Evolutionary conservation across 2,113 vertebrate species (phyloP), one percentile per base, ranked within the genome.

Genomic region (Anas platyrhynchos): DNA sequence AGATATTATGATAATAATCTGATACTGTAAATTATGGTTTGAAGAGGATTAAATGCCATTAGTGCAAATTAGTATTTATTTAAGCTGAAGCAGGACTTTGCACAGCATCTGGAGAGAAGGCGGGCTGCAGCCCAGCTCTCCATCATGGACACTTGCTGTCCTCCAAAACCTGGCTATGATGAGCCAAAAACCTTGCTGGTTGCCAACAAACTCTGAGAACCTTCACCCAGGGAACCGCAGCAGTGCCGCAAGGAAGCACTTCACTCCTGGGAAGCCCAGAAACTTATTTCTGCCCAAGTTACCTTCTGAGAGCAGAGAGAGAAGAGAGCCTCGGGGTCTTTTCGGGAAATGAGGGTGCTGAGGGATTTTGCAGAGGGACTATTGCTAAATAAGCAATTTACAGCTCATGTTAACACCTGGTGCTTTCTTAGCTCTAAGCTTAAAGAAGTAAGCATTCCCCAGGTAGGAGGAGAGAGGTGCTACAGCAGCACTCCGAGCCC

Each of bases 1-100:
- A 96, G 86, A 95, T 94, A 93, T 50, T 88, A 76, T 83, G 75
- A 96, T 93, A 79, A 96, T 95, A 90, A 96, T 94, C 76, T 92
- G 86, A 93, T 94, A 94, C 78, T n/a, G 83, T 94, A 96, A 96
- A 92, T 94, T 92, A 92, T 62, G 50, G 66, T 73, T 88, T 72
- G 71, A 94, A 97, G 65, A 81, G 67, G 84, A 94, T 93, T 95
- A 96, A 94, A 95, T 86, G 62, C 34, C 91, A 93, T 87, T 86
- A 87, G 59, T 56, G 52, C 62, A 95, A 80, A 95, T 91, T 83
- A 95, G 61, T 91, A 94, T 96, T 97, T 97, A 91, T 94, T 89
- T 87, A 89, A 95, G 72, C 67, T 94, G 44, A 63, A 69, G 44
- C 21, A 58, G 74, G 50, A n/a, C 75, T 79, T 50, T 77, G 27